These are phyloP conservation scores for Gopherus flavomarginatus DNA, from an alignment of 2,113 vertebrate genomes.

Conservation along the genomic window DNA sequence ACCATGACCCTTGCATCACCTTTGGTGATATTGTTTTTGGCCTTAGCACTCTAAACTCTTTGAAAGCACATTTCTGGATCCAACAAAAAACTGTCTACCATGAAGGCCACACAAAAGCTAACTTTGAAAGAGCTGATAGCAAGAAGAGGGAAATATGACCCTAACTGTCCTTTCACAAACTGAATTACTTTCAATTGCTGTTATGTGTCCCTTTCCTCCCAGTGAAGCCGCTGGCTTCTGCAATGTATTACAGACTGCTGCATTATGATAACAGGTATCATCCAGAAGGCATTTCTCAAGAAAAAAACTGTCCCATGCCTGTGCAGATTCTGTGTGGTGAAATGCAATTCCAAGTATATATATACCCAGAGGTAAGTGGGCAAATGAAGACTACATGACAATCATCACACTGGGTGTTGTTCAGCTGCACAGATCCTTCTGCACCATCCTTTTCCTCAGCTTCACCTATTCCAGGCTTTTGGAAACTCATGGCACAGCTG, in stretches of 20 bases:
- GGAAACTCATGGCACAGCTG: not conserved
- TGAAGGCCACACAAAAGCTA: fast-evolving
- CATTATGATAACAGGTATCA: not conserved
- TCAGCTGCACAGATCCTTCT: not conserved
- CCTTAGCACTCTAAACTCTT: not conserved
- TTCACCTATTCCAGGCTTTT: not conserved
- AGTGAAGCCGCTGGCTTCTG: not conserved
- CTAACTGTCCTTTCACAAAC: not conserved
- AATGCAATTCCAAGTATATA: fast-evolving
- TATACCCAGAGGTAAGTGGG: fast-evolving
- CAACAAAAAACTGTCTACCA: not conserved
- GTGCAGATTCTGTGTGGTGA: not conserved
- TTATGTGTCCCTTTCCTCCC: not conserved
- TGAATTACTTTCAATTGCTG: not conserved
- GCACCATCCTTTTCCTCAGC: not conserved
- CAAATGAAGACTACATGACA: not conserved
- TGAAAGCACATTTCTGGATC: not conserved
- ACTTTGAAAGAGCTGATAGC: not conserved
- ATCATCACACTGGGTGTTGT: not conserved
- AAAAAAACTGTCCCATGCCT: not conserved
- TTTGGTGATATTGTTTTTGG: not conserved
- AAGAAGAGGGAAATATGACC: not conserved
- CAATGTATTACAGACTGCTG: fast-evolving
- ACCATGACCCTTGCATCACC: not conserved
- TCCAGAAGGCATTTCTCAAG: not conserved